phyloP scores from a whole-genome alignment of 2,888 invertebrate genomes.

The Catocala nupta region DNA sequence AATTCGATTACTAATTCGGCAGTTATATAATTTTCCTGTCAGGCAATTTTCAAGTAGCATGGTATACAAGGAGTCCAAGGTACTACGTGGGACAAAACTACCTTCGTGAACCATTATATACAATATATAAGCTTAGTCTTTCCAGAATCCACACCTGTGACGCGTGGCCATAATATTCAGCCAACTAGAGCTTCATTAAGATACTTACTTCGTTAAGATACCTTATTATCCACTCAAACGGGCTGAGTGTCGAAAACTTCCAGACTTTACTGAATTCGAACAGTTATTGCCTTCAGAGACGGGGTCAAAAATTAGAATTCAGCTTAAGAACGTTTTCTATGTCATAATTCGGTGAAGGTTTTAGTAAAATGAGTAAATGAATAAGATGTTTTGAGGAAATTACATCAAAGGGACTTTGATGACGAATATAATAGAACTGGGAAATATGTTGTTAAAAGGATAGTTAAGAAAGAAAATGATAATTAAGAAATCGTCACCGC shows the following conservation, averaged over 20 bases:
- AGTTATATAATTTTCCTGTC: no score
- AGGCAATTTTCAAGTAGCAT: no score
- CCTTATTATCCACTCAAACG: conserved; percentile 51
- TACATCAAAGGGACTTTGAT: background rate
- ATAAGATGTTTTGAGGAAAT: background rate
- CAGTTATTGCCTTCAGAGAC: conserved; percentile 32
- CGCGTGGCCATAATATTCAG: conserved; percentile 14
- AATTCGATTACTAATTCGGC: no score
- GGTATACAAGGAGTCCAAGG: no score
- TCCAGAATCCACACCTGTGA: no score
- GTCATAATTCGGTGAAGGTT: background rate
- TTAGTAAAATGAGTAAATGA: background rate
- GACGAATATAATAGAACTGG: background rate
- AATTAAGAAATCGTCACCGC: no score
- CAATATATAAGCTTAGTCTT: no score
- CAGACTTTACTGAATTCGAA: conserved; percentile 53
- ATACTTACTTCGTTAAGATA: conserved; percentile 49
- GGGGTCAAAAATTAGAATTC: conserved; percentile 16
- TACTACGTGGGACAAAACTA: no score
- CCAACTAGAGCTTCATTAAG: conserved; percentile 26
- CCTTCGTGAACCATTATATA: no score
- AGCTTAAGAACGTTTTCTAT: conserved; percentile 2
- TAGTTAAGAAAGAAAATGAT: no score
- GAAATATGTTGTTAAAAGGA: background rate
- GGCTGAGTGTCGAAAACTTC: conserved; percentile 49